Evolutionary conservation across 1,140 invertebrate genomes (phyloP), one percentile per base, ranked within the genome.

Genomic region (Cephus cinctus): DNA sequence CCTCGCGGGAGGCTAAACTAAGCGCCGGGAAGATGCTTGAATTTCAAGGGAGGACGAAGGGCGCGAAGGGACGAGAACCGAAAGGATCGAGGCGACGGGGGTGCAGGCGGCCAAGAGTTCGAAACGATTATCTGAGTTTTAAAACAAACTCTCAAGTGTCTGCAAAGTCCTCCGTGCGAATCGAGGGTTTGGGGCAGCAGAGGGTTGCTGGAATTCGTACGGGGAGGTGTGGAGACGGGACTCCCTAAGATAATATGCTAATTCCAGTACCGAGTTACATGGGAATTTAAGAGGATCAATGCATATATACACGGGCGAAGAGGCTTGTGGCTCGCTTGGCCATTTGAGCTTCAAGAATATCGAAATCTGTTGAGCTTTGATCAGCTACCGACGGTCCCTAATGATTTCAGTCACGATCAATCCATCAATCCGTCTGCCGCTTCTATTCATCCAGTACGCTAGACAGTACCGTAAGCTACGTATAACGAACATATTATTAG

Each of bases 91-190:
- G n/a, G n/a, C n/a, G n/a, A n/a, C n/a, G n/a, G n/a, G n/a, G n/a
- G n/a, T n/a, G n/a, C n/a, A n/a, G n/a, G n/a, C n/a, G 14, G 39
- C 12, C 18, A 20, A 19, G 54, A 57, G 54, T 57, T 69, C 47
- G 67, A 63, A 69, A 71, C 70, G 69, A 71, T 74, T 70, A 72
- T 73, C 67, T 63, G 64, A 72, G 65, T 72, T 71, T 72, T 71
- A 68, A 71, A 70, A 69, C 63, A 65, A 70, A 73, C 69, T 71
- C 65, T 71, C 67, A 66, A 74, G 67, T 73, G 69, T 69, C 69
- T 71, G 69, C 61, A 65, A 72, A 69, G 68, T 72, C 69, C 59
- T 70, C 52, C 36, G 60, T n/a, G n/a, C 50, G 62, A 69, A 67
- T 59, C 53, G 52, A 48, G 43, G 47, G 45, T 36, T 40, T 23